Base-by-base conservation (phyloP, 2,113 vertebrate species). In the human (Homo sapiens) region DNA sequence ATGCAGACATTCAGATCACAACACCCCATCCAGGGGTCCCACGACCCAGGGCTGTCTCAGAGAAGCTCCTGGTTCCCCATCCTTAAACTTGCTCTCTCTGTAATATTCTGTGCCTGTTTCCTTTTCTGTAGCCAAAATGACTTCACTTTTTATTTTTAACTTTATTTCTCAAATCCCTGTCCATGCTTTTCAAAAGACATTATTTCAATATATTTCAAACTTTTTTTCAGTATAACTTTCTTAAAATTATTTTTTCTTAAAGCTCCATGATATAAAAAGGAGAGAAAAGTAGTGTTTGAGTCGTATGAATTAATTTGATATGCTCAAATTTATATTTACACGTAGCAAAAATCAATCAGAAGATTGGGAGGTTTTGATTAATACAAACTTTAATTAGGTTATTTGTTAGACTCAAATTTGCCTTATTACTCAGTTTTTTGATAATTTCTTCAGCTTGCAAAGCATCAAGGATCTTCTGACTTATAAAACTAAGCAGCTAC, bases 261-360 rank as follows among this genome's bases (percentile, higher is more conserved):
- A 52, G 45, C 18, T 52, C 45, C 16, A 68, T 25, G 13, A 68
- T 76, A 66, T 68, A 38, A 61, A 93, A 48, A 64, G 89, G 16
- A 64, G 43, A 84, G 30, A 82, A 55, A 76, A 82, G n/a, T 79
- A 20, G 12, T 50, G 73, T 38, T 82, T 59, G 23, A 45, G 13
- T 83, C n/a, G 40, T 30, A 64, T 12, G 27, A 38, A 57, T 50
- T 86, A 72, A 75, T 30, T 57, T 32, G 35, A 17, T 66, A 7
- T 13, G 3, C 43, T 91, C 27, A 38, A 10, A 17, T 64, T 35
- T 83, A 14, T 57, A 23, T 55, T 80, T 93, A 70, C 32, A 75
- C 70, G 80, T 68, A 89, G 48, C 82, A 88, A 93, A 90, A 93
- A 66, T 57, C 87, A 90, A 43, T 68, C 55, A 76, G 68, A 90